A percentile compares a stretch with the other conserved stretches of the same genome.
These are phyloP conservation scores for Murina feae DNA, from an alignment of 2,113 vertebrate species.

Conservation along the genomic window DNA sequence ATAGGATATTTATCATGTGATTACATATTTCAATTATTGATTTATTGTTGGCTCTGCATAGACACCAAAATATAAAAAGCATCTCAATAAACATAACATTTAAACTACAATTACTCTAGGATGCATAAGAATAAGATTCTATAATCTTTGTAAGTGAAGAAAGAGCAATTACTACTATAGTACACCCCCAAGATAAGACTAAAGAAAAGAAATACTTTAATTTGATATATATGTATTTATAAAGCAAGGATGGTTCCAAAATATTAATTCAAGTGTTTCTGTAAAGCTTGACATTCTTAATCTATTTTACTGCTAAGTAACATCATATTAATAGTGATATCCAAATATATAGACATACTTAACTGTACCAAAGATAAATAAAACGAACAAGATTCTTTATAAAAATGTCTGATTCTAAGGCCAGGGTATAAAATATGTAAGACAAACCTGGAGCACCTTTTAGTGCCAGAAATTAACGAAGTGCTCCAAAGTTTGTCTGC, in stretches of 20 bases:
- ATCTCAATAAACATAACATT: background rate
- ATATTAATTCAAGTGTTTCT: background rate
- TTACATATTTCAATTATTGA: background rate
- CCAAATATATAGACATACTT: background rate
- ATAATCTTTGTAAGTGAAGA: background rate
- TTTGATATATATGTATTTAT: background rate
- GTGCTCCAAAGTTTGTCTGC: background rate
- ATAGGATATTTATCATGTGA: background rate
- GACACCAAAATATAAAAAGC: background rate
- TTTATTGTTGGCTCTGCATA: background rate
- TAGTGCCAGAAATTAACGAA: background rate
- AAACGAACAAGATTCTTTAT: background rate
- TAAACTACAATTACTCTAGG: background rate
- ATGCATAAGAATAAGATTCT: background rate
- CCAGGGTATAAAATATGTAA: background rate
- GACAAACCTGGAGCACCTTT: background rate
- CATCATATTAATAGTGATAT: background rate
- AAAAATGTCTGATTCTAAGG: background rate
- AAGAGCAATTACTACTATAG: background rate
- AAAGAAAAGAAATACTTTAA: background rate
- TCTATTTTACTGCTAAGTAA: background rate
- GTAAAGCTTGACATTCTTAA: background rate
- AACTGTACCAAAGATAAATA: background rate
- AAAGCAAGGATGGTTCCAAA: background rate
- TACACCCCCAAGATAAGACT: background rate